A percentile compares a stretch with the other conserved stretches of the same genome.
Evolutionary conservation across 2,888 invertebrate genomes (phyloP).

Genomic region (Heliconius charithonia): DNA sequence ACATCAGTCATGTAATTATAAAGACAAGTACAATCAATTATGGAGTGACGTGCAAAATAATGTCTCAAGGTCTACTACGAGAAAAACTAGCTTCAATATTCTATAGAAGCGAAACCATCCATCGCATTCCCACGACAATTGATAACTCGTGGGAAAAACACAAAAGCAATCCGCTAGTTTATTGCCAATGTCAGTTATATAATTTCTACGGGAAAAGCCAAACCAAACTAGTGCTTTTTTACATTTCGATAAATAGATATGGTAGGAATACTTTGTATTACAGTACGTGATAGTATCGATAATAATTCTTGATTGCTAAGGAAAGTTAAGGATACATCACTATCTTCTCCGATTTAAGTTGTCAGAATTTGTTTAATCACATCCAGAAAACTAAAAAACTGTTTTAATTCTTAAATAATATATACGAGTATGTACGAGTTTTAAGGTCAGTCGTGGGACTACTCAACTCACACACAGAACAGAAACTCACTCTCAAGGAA

Average conservation of each 20-base stretch:
- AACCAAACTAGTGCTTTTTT: conserved; percentile 66
- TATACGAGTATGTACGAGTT: no score
- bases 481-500: no score
- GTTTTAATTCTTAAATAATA: background rate
- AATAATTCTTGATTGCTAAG: background rate
- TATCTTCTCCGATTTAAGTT: background rate
- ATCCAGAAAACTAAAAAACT: no score
- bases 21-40: conserved; percentile 27
- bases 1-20: conserved; percentile 14
- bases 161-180: conserved; percentile 66
- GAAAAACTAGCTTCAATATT: conserved; percentile 39
- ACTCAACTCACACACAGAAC: no score
- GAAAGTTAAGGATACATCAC: background rate
- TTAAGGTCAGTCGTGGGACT: no score
- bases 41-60: conserved; percentile 36
- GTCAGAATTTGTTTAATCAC: background rate
- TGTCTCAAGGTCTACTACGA: conserved; percentile 35
- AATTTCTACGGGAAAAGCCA: conserved; percentile 64
- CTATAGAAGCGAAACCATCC: conserved; percentile 39
- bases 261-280: conserved; percentile 22
- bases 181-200: conserved; percentile 66
- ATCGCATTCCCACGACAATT: conserved; percentile 58
- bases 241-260: conserved; percentile 63
- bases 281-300: conserved; percentile 1
- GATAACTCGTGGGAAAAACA: conserved; percentile 66